Evolutionary conservation across 2,888 invertebrate species (phyloP).

Genomic region (Bibio marci): DNA sequence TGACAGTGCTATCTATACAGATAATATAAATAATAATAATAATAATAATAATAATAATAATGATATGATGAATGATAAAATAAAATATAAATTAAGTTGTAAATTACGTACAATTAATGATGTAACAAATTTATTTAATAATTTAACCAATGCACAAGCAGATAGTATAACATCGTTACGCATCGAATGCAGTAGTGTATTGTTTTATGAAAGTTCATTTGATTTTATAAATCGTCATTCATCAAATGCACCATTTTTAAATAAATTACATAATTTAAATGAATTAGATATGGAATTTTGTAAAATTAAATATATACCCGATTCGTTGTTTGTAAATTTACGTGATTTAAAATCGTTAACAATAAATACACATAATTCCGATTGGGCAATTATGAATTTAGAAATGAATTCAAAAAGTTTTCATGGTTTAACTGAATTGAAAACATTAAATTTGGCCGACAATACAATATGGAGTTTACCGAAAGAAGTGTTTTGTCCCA

Average conservation of each 20-base stretch:
- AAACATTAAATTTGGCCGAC: constrained; percentile 50
- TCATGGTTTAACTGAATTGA: constrained; percentile 46
- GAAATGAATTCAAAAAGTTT: constrained; percentile 57
- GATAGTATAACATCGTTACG: constrained; percentile 49
- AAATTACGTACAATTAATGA: constrained; percentile 53
- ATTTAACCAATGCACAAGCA: constrained; percentile 48
- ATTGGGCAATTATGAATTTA: constrained; percentile 64
- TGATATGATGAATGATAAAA: constrained; percentile 37
- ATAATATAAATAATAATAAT: constrained; percentile 6
- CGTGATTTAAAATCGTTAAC: constrained; percentile 47
- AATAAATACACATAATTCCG: constrained; percentile 57
- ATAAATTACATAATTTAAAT: constrained; percentile 53
- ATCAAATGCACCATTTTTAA: constrained; percentile 30
- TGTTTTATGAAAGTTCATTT: constrained; percentile 55
- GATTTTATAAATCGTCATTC: constrained; percentile 28
- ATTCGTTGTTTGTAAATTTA: constrained; percentile 47
- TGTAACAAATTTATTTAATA: constrained; percentile 48
- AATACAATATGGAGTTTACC: constrained; percentile 65
- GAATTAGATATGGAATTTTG: constrained; percentile 62
- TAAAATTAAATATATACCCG: constrained; percentile 57
- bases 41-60: constrained; percentile 16
- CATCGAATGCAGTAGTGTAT: constrained; percentile 55
- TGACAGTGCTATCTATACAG: constrained; percentile 5
- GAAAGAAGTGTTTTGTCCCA: constrained; percentile 51
- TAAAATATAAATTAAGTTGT: constrained; percentile 43